These are phyloP conservation scores for Phalacrocorax pelagicus DNA, from an alignment of 2,113 vertebrate species.

Conservation along the genomic window DNA sequence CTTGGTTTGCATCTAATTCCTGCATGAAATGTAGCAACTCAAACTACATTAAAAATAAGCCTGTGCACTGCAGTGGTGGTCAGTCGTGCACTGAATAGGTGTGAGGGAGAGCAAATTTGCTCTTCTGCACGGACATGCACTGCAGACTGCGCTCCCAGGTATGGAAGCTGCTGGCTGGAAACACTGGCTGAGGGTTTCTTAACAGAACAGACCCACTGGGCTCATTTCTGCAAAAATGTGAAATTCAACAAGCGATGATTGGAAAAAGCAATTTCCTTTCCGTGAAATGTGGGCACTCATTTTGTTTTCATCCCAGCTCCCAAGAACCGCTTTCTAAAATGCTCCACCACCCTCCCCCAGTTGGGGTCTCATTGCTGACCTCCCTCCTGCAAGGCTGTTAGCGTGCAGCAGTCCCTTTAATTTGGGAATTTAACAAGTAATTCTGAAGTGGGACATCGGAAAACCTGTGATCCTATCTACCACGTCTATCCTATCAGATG, in stretches of 20 bases:
- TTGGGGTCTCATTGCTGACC: not conserved
- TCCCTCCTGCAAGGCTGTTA: not conserved
- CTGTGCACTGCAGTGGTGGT: not conserved
- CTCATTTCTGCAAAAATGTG: not conserved
- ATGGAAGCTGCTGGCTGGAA: not conserved
- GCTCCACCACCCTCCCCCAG: not conserved
- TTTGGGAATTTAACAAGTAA: conserved; percentile 29
- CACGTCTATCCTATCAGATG: conserved; percentile 15
- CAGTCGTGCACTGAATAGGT: not conserved
- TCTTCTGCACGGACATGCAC: not conserved
- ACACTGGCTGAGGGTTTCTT: not conserved
- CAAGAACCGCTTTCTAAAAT: not conserved
- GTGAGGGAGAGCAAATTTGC: not conserved
- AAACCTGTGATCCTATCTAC: not conserved
- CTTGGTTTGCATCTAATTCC: not conserved
- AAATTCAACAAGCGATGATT: not conserved
- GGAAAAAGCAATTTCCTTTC: not conserved
- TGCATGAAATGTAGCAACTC: not conserved
- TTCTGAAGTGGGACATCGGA: not conserved
- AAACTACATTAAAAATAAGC: not conserved
- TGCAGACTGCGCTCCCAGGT: not conserved
- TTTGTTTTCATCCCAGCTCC: not conserved
- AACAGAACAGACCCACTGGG: not conserved
- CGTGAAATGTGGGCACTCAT: accelerated
- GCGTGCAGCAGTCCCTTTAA: not conserved